Evolutionary conservation across 2,797 vertebrate species (phyloP).

Genomic region (Buphagus erythrorhynchus): DNA sequence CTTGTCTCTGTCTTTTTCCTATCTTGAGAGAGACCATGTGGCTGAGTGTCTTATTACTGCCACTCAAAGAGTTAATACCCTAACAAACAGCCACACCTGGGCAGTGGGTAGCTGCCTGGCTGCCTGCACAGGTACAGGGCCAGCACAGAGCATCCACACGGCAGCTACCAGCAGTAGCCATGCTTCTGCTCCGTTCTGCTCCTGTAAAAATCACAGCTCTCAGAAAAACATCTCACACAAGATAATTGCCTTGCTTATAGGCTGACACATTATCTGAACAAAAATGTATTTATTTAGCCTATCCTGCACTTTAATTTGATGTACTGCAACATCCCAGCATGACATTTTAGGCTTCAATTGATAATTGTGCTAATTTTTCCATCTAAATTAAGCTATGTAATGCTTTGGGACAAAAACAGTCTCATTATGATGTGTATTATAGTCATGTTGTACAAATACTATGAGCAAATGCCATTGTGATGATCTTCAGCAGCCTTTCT

Average conservation of each 20-base stretch:
- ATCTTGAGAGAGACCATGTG: too few species aligned
- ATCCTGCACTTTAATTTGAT: not conserved
- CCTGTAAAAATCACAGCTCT: not conserved
- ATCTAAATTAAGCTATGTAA: not conserved
- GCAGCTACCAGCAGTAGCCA: not conserved
- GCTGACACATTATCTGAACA: not conserved
- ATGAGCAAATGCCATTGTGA: not conserved
- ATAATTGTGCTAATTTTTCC: not conserved
- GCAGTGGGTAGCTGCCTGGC: not conserved
- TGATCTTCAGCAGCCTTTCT: not conserved
- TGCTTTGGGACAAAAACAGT: not conserved
- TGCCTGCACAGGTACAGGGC: accelerated
- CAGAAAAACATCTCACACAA: not conserved
- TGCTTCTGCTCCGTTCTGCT: not conserved
- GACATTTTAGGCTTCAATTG: not conserved
- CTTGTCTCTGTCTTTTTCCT: too few species aligned
- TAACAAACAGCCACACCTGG: too few species aligned
- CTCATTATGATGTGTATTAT: not conserved
- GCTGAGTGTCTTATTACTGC: too few species aligned
- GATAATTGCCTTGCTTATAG: not conserved
- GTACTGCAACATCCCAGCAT: not conserved
- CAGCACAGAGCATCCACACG: not conserved
- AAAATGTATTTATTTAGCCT: not conserved
- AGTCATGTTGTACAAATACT: not conserved
- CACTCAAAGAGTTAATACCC: too few species aligned